Percentiles rank a stretch among this genome's conserved stretches.
Conservation (phyloP, 1,140 invertebrate species). For the Leptopilina boulardi region DNA sequence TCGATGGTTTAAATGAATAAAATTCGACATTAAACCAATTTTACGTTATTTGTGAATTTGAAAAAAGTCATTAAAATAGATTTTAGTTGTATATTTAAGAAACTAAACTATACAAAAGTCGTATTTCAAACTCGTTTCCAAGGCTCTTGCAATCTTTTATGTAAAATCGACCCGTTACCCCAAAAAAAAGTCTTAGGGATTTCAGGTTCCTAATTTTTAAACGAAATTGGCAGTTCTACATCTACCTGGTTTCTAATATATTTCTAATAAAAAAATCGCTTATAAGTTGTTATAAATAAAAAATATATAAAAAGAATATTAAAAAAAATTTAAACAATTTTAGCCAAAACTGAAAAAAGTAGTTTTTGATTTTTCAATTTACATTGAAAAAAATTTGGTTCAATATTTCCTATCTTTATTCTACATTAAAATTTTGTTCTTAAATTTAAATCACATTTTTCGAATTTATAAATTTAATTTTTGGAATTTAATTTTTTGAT, state of each 20-base stretch:
- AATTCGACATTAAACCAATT: constrained; percentile 32
- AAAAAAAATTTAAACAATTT: too few relatives aligned
- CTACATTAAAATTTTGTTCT: too few relatives aligned
- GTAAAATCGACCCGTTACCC: constrained; percentile 35
- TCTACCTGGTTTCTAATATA: neutral
- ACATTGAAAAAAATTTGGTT: too few relatives aligned
- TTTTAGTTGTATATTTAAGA: constrained; percentile 23
- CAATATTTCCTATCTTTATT: too few relatives aligned
- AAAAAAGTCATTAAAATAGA: constrained; percentile 28
- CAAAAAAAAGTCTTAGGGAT: constrained; percentile 30
- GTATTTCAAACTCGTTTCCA: constrained; percentile 52
- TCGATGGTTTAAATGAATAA: constrained; percentile 17
- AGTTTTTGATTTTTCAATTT: too few relatives aligned
- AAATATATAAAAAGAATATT: too few relatives aligned
- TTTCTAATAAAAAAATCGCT: constrained; percentile 5
- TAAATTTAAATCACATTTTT: too few relatives aligned
- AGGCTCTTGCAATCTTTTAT: constrained; percentile 40
- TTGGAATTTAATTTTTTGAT: neutral
- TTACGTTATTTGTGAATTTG: neutral
- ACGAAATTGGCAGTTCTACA: constrained; percentile 34
- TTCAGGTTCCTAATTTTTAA: constrained; percentile 14
- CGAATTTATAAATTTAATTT: neutral
- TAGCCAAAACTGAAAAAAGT: too few relatives aligned
- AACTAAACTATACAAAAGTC: neutral
- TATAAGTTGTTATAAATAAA: too few relatives aligned